Evolutionary conservation across 2,113 vertebrate genomes (phyloP).

Genomic region (Paedocypris sp.): DNA sequence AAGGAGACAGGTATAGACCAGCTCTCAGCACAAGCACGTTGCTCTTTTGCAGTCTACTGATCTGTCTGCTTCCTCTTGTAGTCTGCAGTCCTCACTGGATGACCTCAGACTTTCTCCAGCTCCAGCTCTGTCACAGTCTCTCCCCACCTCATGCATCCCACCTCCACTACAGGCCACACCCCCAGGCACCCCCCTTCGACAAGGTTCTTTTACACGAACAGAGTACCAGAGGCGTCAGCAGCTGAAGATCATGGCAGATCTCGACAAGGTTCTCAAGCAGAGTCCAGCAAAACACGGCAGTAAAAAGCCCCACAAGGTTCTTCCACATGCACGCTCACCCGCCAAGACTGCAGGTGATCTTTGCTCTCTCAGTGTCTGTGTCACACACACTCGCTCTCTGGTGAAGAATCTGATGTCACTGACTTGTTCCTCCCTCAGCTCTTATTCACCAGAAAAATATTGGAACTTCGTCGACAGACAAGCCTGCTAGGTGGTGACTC

Average conservation of each 20-base stretch:
- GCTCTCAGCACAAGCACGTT: not conserved
- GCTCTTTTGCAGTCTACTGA: not conserved
- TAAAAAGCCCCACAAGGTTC: slow-evolving; percentile 52
- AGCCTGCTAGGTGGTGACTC: slow-evolving; percentile 8
- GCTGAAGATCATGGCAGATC: slow-evolving; percentile 67
- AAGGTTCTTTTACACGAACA: slow-evolving; percentile 67
- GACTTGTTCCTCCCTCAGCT: no score
- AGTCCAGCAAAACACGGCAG: slow-evolving; percentile 26
- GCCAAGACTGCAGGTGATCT: slow-evolving; percentile 58
- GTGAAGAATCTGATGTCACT: no score
- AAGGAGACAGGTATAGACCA: no score
- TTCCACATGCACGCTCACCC: slow-evolving; percentile 68
- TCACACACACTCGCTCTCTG: not conserved
- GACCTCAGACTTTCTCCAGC: slow-evolving; percentile 4
- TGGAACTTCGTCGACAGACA: not conserved
- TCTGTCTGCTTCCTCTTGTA: not conserved
- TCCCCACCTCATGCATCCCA: slow-evolving; percentile 32
- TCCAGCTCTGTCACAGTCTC: slow-evolving; percentile 44
- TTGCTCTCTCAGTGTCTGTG: no score
- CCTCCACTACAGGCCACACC: slow-evolving; percentile 42
- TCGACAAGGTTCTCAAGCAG: slow-evolving; percentile 64
- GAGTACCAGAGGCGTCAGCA: slow-evolving; percentile 73
- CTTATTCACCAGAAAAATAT: slow-evolving; percentile 1
- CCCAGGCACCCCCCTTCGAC: slow-evolving; percentile 57
- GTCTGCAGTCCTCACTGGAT: slow-evolving; percentile 14